Evolutionary conservation across 2,797 vertebrate genomes (phyloP).

Genomic region (Cossypha caffra): DNA sequence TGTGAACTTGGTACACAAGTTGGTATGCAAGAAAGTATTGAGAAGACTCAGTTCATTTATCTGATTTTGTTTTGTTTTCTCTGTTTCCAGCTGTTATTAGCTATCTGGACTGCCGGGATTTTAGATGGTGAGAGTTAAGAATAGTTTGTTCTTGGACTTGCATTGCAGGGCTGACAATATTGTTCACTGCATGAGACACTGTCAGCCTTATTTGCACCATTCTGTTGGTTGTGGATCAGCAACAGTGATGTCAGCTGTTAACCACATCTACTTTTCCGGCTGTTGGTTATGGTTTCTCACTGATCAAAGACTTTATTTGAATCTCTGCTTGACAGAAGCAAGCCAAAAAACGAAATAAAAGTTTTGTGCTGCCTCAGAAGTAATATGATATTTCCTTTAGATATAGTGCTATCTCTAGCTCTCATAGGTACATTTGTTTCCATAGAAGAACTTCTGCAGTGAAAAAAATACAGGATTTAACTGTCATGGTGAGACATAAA

Average conservation of each 20-base stretch:
- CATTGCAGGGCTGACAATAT: not conserved
- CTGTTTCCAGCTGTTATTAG: not conserved
- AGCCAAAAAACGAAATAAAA: not conserved
- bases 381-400: not conserved
- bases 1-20: not conserved
- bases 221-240: not conserved
- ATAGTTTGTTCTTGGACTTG: not conserved
- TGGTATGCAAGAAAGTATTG: not conserved
- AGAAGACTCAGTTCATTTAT: not conserved
- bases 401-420: not conserved
- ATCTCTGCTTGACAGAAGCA: not conserved
- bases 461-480: not conserved
- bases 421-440: not conserved
- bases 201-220: not conserved
- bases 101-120: not conserved
- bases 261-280: not conserved
- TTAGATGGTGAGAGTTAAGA: not conserved
- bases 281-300: not conserved
- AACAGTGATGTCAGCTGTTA: not conserved
- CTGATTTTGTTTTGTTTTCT: not conserved
- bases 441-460: not conserved
- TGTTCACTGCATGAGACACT: not conserved
- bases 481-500: not conserved
- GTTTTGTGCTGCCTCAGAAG: not conserved
- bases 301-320: not conserved